A percentile compares a stretch with the other conserved stretches of the same genome.
Evolutionary conservation across 2,888 invertebrate species (phyloP).

Genomic region (Timema podura): DNA sequence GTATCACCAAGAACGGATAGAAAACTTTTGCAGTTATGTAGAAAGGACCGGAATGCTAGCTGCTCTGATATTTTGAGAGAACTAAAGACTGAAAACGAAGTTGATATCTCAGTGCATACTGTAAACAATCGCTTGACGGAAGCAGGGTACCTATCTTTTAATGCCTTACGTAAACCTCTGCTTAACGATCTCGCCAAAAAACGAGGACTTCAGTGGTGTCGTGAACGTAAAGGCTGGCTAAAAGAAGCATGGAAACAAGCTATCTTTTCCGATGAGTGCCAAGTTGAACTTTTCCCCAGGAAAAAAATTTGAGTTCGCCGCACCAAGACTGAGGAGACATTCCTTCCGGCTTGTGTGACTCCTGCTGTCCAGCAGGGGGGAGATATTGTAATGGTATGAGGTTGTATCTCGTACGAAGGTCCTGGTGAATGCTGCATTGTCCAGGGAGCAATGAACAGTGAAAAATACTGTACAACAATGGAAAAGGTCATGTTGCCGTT

Average conservation of each 20-base stretch:
- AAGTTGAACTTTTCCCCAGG: background rate
- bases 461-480: background rate
- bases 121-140: no score
- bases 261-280: background rate
- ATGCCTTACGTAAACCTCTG: no score
- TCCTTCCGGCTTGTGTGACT: background rate
- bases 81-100: no score
- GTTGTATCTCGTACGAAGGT: background rate
- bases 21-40: no score
- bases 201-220: no score
- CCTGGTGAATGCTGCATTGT: background rate
- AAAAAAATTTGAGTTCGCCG: background rate
- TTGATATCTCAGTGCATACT: no score
- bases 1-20: no score
- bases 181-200: no score
- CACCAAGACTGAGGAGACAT: slow-evolving; percentile 9
- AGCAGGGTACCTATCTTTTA: no score
- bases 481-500: no score
- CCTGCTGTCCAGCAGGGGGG: background rate
- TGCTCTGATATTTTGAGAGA: no score
- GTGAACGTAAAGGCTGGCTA: background rate
- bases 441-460: background rate
- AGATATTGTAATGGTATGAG: slow-evolving; percentile 8
- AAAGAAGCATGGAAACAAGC: slow-evolving; percentile 2
- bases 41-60: no score